Percentiles rank a stretch among this genome's conserved stretches.
Evolutionary conservation across 2,113 vertebrate genomes (phyloP).

Genomic region (Marmota monax): DNA sequence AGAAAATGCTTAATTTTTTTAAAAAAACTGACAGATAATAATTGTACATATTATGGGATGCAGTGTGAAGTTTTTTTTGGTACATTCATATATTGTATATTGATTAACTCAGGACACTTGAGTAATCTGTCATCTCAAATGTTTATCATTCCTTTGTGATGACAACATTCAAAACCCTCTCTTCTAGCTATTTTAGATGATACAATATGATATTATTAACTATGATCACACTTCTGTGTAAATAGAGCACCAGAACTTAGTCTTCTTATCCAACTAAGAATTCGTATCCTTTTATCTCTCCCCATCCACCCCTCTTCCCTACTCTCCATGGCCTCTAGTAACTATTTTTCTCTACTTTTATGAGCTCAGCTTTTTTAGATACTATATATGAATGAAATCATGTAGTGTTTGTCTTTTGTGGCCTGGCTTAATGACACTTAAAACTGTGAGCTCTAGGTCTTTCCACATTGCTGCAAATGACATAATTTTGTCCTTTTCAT

Average conservation of each 20-base stretch:
- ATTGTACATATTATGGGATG: background rate
- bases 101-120: background rate
- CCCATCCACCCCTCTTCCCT: accelerated
- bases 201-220: too few species aligned
- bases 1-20: background rate
- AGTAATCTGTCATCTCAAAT: background rate
- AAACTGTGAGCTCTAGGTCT: background rate
- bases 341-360: too few species aligned
- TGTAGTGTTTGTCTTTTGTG: background rate
- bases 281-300: too few species aligned
- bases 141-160: background rate
- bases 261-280: background rate
- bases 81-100: background rate
- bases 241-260: background rate
- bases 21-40: background rate
- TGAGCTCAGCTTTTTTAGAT: too few species aligned
- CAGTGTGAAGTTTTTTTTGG: background rate
- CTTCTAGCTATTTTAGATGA: too few species aligned
- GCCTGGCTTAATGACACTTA: too few species aligned
- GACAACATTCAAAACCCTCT: background rate
- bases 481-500: background rate
- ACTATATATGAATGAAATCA: too few species aligned
- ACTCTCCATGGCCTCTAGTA: too few species aligned
- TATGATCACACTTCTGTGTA: too few species aligned
- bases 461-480: background rate